Evolutionary conservation across 2,888 invertebrate genomes (phyloP).

Genomic region (Hypomecis atomaria): DNA sequence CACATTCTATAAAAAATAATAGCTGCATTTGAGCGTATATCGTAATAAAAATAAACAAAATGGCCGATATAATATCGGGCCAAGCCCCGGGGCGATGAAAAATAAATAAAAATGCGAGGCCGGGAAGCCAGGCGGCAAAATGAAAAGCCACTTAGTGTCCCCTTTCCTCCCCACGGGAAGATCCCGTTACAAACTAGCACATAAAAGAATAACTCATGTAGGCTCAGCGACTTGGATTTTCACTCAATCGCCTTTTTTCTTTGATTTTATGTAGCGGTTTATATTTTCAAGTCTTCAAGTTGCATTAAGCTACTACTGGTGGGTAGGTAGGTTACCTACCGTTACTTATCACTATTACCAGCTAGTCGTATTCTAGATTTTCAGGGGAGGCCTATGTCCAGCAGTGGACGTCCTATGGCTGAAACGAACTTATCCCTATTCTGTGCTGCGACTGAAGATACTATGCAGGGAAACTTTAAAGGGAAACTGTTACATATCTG

Average conservation of each 20-base stretch:
- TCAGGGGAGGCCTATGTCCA: too few species aligned
- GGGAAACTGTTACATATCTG: too few species aligned
- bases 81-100: slow-evolving; percentile 75
- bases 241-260: slow-evolving; percentile 6
- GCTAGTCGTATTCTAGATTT: too few species aligned
- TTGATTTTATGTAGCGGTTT: background rate
- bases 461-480: too few species aligned
- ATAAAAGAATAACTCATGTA: slow-evolving; percentile 21
- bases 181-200: slow-evolving; percentile 54
- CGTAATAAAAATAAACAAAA: slow-evolving; percentile 79
- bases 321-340: too few species aligned
- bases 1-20: slow-evolving; percentile 73
- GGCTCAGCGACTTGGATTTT: slow-evolving; percentile 24
- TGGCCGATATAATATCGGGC: slow-evolving; percentile 74
- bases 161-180: slow-evolving; percentile 66
- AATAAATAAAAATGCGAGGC: slow-evolving; percentile 77
- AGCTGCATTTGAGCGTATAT: slow-evolving; percentile 68
- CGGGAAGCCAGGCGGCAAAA: slow-evolving; percentile 64
- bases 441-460: too few species aligned
- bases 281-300: too few species aligned
- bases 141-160: slow-evolving; percentile 78
- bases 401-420: too few species aligned
- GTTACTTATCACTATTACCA: too few species aligned
- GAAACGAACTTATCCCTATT: too few species aligned
- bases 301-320: too few species aligned